Evolutionary conservation across 1,140 invertebrate species (phyloP), one percentile per base, ranked within the genome.

Genomic region (Zaprionus vittiger): DNA sequence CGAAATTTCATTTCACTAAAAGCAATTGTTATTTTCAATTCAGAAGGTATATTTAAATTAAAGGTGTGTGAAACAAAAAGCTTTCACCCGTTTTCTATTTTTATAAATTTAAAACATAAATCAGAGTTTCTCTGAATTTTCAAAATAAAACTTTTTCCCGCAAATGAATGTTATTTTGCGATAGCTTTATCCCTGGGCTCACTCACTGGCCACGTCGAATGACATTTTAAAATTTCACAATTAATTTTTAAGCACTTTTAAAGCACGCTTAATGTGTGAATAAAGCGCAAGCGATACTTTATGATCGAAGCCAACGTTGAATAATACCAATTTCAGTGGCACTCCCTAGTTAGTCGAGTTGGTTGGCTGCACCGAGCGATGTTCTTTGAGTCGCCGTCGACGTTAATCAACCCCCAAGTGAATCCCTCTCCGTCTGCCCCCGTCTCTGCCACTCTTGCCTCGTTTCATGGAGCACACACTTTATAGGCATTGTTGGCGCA

Each of bases 401-500:
- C 66, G 72, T 74, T 74, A 74, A 74, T 74, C 72, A 74, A 70
- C 57, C 49, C 20, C 14, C 47, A 52, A 24, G 12, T 34, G 52
- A 12, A 37, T n/a, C 34, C 17, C 38, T 20, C 17, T 57, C 68
- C 31, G 47, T 44, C 69, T 47, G 24, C 37, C 41, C 54, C 7
- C 6, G 5, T 2, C 24, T 15, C 49, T 54, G 4, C 2, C 14
- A 0, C 7, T 41, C 31, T 31, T 44, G 31, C 4, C 20, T 24
- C 31, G 12, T 14, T 15, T 24, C 63, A 61, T 71, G 63, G 64
- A 54, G 67, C 60, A 75, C 66, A 83, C 71, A 84, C 78, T 81
- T 52, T 52, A 84, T 89, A 81, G 63, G 70, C 74, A 87, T 83
- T 86, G 83, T 87, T 79, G 82, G 80, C 63, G 78, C 79, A 87